Base-by-base conservation (phyloP, 2,113 vertebrate genomes). In the Callipepla squamata region DNA sequence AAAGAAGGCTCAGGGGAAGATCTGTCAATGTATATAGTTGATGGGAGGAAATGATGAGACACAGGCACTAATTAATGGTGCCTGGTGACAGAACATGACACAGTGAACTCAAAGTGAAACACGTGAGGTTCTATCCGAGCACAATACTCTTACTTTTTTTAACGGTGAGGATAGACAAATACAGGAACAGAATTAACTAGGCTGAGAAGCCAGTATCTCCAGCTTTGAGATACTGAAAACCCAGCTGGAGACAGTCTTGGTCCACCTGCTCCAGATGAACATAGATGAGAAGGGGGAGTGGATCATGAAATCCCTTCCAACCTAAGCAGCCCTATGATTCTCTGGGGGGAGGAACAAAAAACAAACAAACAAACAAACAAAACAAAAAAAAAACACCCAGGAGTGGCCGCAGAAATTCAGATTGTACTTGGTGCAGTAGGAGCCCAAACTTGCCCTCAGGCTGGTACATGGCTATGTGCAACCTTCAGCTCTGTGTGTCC, bases 221-320 rank as follows among this genome's bases (percentile, higher is more conserved):
- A 81, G 26, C 26, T 90, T 42, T 21, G 32, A 63, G 58, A 61
- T 67, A 70, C 21, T 65, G 34, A 87, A 85, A 94, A 82, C 34
- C 42, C 47, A 78, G 36, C 66, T 0, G 66, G 44, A 80, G 11
- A 50, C 1, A 40, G 44, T 44, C 25, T 25, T 57, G 19, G 19
- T 61, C 48, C 72, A 73, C 44, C 40, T 66, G 73, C 36, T 84
- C 17, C 42, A 67, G 23, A 40, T 88, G 68, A 79, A 51, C 5
- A 36, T 80, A 25, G 58, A 65, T 72, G 67, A 88, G 58, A 38
- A 92, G n/a, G 36, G 15, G 9, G 28, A 63, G 0, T 23, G 5
- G 59, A 76, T 53, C 22, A 44, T 44, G 25, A 66, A 15, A 23
- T n/a, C 26, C 25, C 22, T 89, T 83, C n/a, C 23, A 95, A 80